A percentile compares a stretch with the other conserved stretches of the same genome.
Evolutionary conservation across 1,140 invertebrate species (phyloP).

Genomic region (Eupeodes corollae): DNA sequence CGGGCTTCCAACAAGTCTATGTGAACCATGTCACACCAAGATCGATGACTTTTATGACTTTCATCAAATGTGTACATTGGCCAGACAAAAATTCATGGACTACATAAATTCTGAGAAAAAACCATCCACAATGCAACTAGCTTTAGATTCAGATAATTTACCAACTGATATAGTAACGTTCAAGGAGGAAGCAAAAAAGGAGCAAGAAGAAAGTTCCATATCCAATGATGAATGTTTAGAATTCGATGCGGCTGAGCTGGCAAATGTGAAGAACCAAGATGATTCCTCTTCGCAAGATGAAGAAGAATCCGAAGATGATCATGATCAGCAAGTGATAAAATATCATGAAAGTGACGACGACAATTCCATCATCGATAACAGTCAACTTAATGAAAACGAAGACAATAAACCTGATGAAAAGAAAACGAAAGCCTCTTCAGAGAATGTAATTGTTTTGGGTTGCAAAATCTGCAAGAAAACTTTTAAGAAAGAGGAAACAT

Average conservation of each 20-base stretch:
- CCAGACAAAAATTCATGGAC: conserved; percentile 30
- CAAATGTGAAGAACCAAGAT: no score
- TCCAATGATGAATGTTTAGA: neutral
- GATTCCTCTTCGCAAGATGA: no score
- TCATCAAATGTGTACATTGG: conserved; percentile 27
- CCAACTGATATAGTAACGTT: no score
- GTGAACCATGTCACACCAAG: conserved; percentile 25
- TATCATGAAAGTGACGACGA: conserved; percentile 11
- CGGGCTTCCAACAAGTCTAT: conserved; percentile 31
- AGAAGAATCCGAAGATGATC: conserved; percentile 4
- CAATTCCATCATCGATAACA: conserved; percentile 16
- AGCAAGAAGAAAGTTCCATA: conserved; percentile 6
- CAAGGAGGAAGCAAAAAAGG: conserved; percentile 5
- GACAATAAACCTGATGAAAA: no score
- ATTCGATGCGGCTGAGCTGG: no score
- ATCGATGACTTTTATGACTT: conserved; percentile 32
- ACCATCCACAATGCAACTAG: no score
- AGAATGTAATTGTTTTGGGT: conserved; percentile 8
- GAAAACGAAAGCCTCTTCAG: no score
- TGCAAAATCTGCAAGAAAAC: conserved; percentile 34
- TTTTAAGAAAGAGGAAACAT: conserved; percentile 29
- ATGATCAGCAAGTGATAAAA: neutral
- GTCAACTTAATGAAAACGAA: conserved; percentile 14
- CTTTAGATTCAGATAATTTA: no score
- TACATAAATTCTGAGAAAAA: no score